Conservation (phyloP, 2,113 vertebrate genomes). For the Cyanoderma ruficeps region DNA sequence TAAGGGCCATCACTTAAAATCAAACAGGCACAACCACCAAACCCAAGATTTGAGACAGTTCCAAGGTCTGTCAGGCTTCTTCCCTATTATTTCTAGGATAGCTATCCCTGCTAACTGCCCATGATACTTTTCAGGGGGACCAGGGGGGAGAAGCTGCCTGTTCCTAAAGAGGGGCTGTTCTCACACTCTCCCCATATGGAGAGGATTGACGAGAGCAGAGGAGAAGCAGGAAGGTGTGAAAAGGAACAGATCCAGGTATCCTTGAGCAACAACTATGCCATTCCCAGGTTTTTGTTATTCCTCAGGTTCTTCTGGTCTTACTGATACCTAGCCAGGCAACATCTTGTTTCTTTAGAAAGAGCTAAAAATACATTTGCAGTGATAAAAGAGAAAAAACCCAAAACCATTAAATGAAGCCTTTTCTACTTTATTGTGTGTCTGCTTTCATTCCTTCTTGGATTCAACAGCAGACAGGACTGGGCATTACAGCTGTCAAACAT, state of each 20-base stretch:
- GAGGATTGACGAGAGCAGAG: not conserved
- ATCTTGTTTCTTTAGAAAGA: not conserved
- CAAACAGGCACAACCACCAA: not conserved
- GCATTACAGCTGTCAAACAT: not conserved
- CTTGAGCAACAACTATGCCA: not conserved
- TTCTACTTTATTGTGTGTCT: not conserved
- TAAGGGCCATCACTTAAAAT: not conserved
- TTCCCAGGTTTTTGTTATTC: not conserved
- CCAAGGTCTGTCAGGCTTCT: not conserved
- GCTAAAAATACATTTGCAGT: not conserved
- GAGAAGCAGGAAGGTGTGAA: not conserved
- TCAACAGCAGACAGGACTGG: not conserved
- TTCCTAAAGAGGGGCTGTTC: not conserved
- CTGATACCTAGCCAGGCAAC: not conserved
- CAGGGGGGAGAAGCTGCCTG: not conserved
- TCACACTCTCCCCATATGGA: not conserved
- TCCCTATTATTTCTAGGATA: not conserved
- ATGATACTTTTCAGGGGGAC: not conserved
- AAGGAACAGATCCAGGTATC: not conserved
- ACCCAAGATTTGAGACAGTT: not conserved
- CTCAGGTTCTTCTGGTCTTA: not conserved
- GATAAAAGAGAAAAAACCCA: not conserved
- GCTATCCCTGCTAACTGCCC: not conserved
- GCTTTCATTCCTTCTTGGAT: not conserved
- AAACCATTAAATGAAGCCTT: not conserved